Percentiles rank a stretch among this genome's conserved stretches.
These are phyloP conservation scores for Hofmannophila pseudospretella DNA, from an alignment of 2,888 invertebrate genomes.

Conservation along the genomic window DNA sequence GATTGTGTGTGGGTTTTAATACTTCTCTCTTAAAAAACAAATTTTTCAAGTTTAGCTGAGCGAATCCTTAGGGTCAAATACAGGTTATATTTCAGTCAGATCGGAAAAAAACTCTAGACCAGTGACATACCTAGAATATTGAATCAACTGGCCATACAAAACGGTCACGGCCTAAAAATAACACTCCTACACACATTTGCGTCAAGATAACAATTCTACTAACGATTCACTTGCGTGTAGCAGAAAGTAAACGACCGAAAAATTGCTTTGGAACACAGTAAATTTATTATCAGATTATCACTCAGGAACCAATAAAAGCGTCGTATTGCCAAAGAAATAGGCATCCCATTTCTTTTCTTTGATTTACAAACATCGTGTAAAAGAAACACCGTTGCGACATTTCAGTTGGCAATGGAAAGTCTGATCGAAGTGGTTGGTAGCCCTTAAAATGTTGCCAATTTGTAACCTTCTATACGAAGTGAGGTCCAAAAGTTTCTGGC, in stretches of 20 bases:
- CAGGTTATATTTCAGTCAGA: too few relatives aligned
- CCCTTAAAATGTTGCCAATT: constrained; percentile 40
- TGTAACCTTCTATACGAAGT: constrained; percentile 27
- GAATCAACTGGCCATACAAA: too few relatives aligned
- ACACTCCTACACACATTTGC: too few relatives aligned
- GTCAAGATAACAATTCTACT: too few relatives aligned
- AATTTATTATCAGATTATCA: background rate
- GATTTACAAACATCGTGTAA: constrained; percentile 18
- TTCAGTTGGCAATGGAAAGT: constrained; percentile 30
- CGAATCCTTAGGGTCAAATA: too few relatives aligned
- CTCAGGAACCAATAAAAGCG: constrained; percentile 2
- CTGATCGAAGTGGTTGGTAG: constrained; percentile 36
- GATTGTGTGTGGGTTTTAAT: too few relatives aligned
- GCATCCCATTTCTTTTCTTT: constrained; percentile 6
- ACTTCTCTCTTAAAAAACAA: too few relatives aligned
- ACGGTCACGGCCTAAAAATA: too few relatives aligned
- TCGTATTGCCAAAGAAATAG: constrained; percentile 4
- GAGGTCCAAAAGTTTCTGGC: constrained; percentile 18
- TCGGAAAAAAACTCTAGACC: too few relatives aligned
- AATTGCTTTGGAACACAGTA: background rate
- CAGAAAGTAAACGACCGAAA: background rate
- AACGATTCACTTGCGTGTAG: too few relatives aligned
- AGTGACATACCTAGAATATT: too few relatives aligned
- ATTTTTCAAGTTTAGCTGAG: too few relatives aligned
- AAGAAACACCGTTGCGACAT: constrained; percentile 20